Evolutionary conservation across 2,113 vertebrate species (phyloP).

Genomic region (Nothobranchius furzeri): DNA sequence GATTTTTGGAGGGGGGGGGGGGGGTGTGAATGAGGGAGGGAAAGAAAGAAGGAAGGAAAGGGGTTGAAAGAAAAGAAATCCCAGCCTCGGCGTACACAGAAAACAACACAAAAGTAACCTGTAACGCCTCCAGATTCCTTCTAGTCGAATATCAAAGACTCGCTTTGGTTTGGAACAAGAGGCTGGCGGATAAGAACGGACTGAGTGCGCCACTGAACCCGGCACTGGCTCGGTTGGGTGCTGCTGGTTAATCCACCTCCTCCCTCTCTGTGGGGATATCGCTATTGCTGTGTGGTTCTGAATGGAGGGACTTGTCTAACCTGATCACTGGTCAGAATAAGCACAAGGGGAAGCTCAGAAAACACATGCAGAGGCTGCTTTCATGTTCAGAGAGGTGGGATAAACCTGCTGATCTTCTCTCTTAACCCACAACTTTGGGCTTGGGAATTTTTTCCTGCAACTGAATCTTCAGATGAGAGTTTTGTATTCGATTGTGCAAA

Average conservation of each 20-base stretch:
- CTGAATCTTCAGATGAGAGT: too few relatives aligned
- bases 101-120: constrained; percentile 80
- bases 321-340: constrained; percentile 62
- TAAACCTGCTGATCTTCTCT: constrained; percentile 1
- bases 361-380: constrained; percentile 37
- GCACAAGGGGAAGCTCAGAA: constrained; percentile 44
- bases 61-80: constrained; percentile 69
- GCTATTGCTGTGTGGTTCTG: constrained; percentile 53
- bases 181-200: constrained; percentile 74
- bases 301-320: constrained; percentile 70
- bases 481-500: too few relatives aligned
- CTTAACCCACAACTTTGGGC: too few relatives aligned
- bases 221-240: constrained; percentile 69
- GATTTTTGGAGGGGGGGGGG: constrained; percentile 64
- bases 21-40: constrained; percentile 48
- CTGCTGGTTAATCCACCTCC: constrained; percentile 71
- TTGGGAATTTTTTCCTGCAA: too few relatives aligned
- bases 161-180: constrained; percentile 79
- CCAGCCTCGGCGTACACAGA: constrained; percentile 71
- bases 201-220: constrained; percentile 69
- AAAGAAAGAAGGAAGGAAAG: constrained; percentile 8
- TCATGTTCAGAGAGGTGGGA: constrained; percentile 24
- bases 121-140: constrained; percentile 83
- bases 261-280: constrained; percentile 69
- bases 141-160: constrained; percentile 80